These are phyloP conservation scores for Muscicapa comitata DNA, from an alignment of 2,797 vertebrate genomes.

Conservation along the genomic window DNA sequence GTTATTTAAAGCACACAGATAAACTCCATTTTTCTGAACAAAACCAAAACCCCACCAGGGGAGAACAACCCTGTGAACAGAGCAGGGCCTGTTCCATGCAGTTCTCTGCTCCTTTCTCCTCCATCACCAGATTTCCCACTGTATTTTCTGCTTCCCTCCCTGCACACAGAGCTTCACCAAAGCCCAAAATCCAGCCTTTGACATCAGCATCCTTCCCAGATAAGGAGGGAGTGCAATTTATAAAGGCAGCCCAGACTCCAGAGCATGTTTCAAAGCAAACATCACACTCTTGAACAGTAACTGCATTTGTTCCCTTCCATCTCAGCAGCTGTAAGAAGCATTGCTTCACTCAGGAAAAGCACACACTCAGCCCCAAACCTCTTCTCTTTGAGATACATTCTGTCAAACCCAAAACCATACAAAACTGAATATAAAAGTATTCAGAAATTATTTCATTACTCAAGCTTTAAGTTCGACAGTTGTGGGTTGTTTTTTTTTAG, in stretches of 20 bases:
- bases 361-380: not conserved
- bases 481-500: not conserved
- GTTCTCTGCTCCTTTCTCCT: not conserved
- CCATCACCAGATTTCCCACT: not conserved
- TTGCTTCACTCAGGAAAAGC: not conserved
- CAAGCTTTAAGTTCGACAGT: not conserved
- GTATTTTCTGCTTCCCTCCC: not conserved
- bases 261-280: not conserved
- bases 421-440: not conserved
- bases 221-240: not conserved
- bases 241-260: not conserved
- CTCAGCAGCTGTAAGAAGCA: not conserved
- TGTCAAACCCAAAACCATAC: not conserved
- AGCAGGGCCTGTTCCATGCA: not conserved
- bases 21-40: not conserved
- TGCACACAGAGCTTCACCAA: not conserved
- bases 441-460: not conserved
- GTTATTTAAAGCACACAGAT: not conserved
- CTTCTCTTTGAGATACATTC: not conserved
- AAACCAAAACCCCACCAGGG: not conserved
- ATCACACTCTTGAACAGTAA: rapidly evolving
- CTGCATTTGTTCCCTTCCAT: not conserved
- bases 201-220: not conserved
- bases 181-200: not conserved
- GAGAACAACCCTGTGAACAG: not conserved